Evolutionary conservation across 2,113 vertebrate genomes (phyloP), one percentile per base, ranked within the genome.

Genomic region (Prochilodus magdalenae): DNA sequence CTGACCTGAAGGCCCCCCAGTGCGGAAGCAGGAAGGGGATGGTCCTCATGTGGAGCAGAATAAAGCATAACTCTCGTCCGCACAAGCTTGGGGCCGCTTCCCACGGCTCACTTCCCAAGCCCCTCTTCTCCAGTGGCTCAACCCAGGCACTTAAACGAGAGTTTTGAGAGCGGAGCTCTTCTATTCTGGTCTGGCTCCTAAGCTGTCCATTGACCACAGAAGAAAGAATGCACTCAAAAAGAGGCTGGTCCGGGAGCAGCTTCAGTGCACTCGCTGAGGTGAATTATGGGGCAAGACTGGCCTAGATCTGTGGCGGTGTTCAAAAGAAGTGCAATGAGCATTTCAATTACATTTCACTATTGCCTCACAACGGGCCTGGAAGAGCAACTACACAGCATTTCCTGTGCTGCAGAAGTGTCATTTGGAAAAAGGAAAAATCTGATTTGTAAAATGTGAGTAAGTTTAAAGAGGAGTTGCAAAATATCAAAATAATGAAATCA

Each of bases 71-170:
- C 71, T 73, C 33, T 83, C 30, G 59, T 67, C 77, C 18, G 30
- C 51, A 60, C 44, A 26, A 73, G 65, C 69, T 36, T 14, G 24
- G 75, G 75, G 22, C 63, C 53, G 77, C 62, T 86, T 86, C 85
- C 85, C 85, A 86, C 73, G 79, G 27, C 72, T 33, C 63, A 65
- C 72, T 72, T 83, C 77, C 69, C 76, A 71, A 59, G 57, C 55
- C 60, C 62, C 24, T 40, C 51, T 44, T n/a, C n/a, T n/a, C n/a
- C 33, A 59, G 49, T 69, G 73, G 33, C 80, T n/a, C n/a, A n/a
- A n/a, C n/a, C n/a, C n/a, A n/a, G n/a, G n/a, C n/a, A n/a, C n/a
- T n/a, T n/a, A n/a, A n/a, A n/a, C 55, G 72, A 69, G 69, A 67
- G 30, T 66, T 82, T 82, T 75, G 71, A 72, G 26, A 57, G 66